Percentiles rank a stretch among this genome's conserved stretches.
Conservation (phyloP, 2,888 invertebrate species). For the Drosophila parthenogenetica region DNA sequence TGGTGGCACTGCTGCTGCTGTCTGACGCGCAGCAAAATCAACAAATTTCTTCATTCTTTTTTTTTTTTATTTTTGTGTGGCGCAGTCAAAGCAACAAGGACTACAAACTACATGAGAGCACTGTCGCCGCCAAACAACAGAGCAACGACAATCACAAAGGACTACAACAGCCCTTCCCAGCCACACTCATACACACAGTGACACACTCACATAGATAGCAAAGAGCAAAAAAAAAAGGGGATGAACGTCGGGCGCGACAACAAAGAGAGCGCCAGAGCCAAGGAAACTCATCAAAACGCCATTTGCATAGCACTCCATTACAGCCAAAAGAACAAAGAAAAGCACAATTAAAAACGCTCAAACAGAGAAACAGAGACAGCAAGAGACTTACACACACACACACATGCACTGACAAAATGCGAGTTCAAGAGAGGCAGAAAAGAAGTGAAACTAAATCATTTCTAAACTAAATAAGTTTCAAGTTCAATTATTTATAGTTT, state of each 20-base stretch:
- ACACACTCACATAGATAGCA: conserved; percentile 21
- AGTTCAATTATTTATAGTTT: too few species aligned
- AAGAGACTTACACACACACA: conserved; percentile 5
- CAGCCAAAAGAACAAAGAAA: conserved; percentile 81
- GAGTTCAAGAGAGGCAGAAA: too few species aligned
- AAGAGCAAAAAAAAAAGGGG: conserved; percentile 60
- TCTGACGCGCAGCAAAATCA: conserved; percentile 72
- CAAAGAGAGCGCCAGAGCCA: conserved; percentile 71
- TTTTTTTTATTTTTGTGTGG: conserved; percentile 36
- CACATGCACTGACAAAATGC: not conserved
- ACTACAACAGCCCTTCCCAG: conserved; percentile 62
- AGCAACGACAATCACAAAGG: conserved; percentile 65
- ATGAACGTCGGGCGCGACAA: conserved; percentile 73
- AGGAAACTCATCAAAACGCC: conserved; percentile 80
- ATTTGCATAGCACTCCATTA: conserved; percentile 83
- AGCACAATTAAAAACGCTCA: conserved; percentile 78
- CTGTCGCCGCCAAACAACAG: conserved; percentile 66
- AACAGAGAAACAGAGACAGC: conserved; percentile 42
- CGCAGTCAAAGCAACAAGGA: conserved; percentile 54
- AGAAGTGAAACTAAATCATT: too few species aligned
- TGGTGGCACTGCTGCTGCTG: conserved; percentile 51
- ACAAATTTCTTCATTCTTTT: conserved; percentile 25
- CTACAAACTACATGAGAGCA: conserved; percentile 48
- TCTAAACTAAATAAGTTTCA: too few species aligned
- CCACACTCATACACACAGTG: conserved; percentile 28